Evolutionary conservation across 1,140 invertebrate genomes (phyloP).

Genomic region (Archivesica marissinica): DNA sequence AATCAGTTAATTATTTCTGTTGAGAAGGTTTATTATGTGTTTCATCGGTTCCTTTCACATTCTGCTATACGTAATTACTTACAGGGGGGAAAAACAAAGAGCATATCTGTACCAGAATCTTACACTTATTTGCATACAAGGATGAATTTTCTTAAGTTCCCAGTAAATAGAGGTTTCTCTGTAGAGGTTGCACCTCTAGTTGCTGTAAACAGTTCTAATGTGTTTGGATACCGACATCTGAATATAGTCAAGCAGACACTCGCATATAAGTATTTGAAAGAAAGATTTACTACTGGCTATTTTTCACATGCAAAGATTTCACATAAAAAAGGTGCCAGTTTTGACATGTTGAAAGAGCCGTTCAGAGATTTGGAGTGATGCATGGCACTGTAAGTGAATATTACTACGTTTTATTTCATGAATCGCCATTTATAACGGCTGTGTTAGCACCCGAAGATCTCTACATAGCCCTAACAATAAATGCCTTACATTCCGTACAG

Average conservation of each 20-base stretch:
- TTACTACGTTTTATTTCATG: no score
- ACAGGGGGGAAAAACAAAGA: not conserved
- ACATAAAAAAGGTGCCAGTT: not conserved
- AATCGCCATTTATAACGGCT: no score
- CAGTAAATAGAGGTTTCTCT: not conserved
- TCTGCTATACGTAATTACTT: not conserved
- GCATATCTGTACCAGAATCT: not conserved
- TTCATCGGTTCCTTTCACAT: not conserved
- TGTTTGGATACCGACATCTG: not conserved
- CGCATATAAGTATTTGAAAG: not conserved
- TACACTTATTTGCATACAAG: not conserved
- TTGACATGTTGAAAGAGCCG: slow-evolving; percentile 4
- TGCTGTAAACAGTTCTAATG: not conserved
- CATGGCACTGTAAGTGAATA: no score
- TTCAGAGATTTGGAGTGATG: not conserved
- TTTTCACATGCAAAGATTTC: not conserved
- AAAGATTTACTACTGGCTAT: not conserved
- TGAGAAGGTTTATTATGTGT: not conserved
- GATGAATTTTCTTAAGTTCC: not conserved
- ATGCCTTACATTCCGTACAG: no score
- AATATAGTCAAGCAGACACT: not conserved
- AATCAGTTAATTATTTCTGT: not conserved
- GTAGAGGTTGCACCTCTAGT: not conserved
- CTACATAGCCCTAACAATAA: no score
- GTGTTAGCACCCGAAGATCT: no score